These are phyloP conservation scores for Vandiemenella viatica DNA, from an alignment of 2,888 invertebrate species.

Conservation along the genomic window DNA sequence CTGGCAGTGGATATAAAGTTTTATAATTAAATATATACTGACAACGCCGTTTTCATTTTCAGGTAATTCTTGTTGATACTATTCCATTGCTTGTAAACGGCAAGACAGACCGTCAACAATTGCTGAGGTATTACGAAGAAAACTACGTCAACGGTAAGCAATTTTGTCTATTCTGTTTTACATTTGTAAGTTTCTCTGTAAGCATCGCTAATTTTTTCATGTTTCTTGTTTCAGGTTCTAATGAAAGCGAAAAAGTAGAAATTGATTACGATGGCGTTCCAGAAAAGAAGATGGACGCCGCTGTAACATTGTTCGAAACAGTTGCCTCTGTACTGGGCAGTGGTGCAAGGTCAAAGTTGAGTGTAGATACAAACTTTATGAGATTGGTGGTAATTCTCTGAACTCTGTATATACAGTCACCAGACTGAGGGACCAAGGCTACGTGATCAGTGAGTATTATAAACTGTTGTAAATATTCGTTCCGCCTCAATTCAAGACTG, in stretches of 20 bases:
- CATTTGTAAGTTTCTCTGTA: not conserved
- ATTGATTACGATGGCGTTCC: conserved; percentile 47
- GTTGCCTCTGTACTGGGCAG: conserved; percentile 45
- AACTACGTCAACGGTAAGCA: conserved; percentile 46
- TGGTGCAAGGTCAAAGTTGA: conserved; percentile 45
- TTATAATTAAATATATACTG: conserved; percentile 1
- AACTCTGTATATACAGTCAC: conserved; percentile 75
- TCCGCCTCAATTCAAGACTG: too few species aligned
- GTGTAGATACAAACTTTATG: conserved; percentile 60
- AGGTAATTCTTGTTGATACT: conserved; percentile 53
- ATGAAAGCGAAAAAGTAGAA: not conserved
- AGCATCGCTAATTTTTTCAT: not conserved
- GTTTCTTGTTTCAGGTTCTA: not conserved
- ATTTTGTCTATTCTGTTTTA: too few species aligned
- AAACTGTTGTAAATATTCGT: not conserved
- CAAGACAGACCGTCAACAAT: conserved; percentile 66
- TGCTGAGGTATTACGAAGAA: conserved; percentile 55
- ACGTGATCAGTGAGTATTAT: conserved; percentile 50
- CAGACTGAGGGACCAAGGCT: conserved; percentile 57
- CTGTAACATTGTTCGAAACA: conserved; percentile 55
- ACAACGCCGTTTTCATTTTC: not conserved
- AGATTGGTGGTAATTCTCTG: conserved; percentile 72
- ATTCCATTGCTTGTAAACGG: conserved; percentile 74
- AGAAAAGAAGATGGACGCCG: conserved; percentile 40
- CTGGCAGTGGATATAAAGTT: conserved; percentile 1